A percentile compares a stretch with the other conserved stretches of the same genome.
phyloP scores from a whole-genome alignment of 2,888 invertebrate species.

The Drosophila mimica region DNA sequence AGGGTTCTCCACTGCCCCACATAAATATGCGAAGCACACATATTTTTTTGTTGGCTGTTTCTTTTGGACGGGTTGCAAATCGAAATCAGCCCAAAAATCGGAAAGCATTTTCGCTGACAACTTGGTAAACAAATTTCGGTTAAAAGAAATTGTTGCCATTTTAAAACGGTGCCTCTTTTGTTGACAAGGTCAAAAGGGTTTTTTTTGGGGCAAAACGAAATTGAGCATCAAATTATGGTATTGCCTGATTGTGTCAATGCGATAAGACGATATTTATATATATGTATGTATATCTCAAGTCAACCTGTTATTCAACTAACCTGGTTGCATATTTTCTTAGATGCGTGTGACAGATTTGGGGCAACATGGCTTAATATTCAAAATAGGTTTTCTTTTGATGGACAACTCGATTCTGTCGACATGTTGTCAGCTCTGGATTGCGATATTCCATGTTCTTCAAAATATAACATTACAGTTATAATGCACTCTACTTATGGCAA shows the following conservation, averaged over 20 bases:
- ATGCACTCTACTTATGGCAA: background rate
- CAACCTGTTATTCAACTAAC: background rate
- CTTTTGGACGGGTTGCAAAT: slow-evolving; percentile 7
- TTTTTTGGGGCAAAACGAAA: slow-evolving; percentile 33
- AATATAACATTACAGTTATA: background rate
- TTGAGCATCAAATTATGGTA: slow-evolving; percentile 71
- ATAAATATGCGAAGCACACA: slow-evolving; percentile 54
- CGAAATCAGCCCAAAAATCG: slow-evolving; percentile 52
- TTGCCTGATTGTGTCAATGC: slow-evolving; percentile 42
- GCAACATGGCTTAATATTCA: background rate
- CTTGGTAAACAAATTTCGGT: slow-evolving; percentile 74
- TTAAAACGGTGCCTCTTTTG: slow-evolving; percentile 30
- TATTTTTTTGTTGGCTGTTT: slow-evolving; percentile 14
- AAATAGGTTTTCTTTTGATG: background rate
- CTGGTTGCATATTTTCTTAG: background rate
- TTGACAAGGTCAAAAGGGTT: slow-evolving; percentile 67
- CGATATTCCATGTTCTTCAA: background rate
- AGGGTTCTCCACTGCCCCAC: slow-evolving; percentile 53
- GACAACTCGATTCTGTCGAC: background rate
- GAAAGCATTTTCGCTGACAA: slow-evolving; percentile 61
- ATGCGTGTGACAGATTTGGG: background rate
- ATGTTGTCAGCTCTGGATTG: slow-evolving; percentile 6
- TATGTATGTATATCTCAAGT: background rate
- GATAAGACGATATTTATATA: slow-evolving; percentile 36
- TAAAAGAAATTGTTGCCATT: slow-evolving; percentile 28